Percentiles rank a stretch among this genome's conserved stretches.
These are phyloP conservation scores for Palythoa grandiflora DNA, from an alignment of 92 coral and sea anemone genomes.

Conservation along the genomic window DNA sequence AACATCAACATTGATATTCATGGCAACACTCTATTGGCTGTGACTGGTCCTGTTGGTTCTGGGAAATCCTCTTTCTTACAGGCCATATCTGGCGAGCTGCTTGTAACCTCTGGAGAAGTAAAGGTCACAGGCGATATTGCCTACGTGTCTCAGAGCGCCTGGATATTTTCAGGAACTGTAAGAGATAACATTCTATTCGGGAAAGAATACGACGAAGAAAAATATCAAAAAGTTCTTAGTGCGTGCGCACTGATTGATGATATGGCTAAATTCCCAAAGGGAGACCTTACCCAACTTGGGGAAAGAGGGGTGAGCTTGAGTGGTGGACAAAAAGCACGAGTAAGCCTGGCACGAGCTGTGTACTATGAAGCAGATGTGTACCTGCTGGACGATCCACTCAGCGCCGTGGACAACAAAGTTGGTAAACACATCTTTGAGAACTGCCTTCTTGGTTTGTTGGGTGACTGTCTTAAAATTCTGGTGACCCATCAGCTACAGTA, in stretches of 20 bases:
- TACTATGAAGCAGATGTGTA: conserved; percentile 16
- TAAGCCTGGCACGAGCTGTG: conserved; percentile 40
- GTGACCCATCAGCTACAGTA: conserved; percentile 33
- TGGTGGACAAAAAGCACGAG: conserved; percentile 33
- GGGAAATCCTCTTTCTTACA: conserved; percentile 20
- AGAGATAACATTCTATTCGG: conserved; percentile 20
- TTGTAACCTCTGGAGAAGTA: neutral
- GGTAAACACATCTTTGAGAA: conserved; percentile 25
- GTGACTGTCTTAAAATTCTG: neutral
- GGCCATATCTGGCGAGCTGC: conserved; percentile 6
- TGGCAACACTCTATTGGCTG: neutral
- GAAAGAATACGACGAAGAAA: conserved; percentile 8
- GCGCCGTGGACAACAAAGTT: conserved; percentile 24
- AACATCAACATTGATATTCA: neutral
- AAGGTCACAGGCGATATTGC: neutral
- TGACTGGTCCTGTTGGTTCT: conserved; percentile 4
- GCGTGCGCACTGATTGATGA: conserved; percentile 21
- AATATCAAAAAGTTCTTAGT: neutral
- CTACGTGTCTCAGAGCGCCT: conserved; percentile 31
- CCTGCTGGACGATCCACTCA: conserved; percentile 18
- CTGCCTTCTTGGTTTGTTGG: neutral
- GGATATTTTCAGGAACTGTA: conserved; percentile 26
- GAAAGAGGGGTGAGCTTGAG: conserved; percentile 27
- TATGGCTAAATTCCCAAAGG: conserved; percentile 27
- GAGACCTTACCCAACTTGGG: conserved; percentile 29